phyloP scores from a whole-genome alignment of 2,888 invertebrate genomes.

The Notodonta dromedarius region DNA sequence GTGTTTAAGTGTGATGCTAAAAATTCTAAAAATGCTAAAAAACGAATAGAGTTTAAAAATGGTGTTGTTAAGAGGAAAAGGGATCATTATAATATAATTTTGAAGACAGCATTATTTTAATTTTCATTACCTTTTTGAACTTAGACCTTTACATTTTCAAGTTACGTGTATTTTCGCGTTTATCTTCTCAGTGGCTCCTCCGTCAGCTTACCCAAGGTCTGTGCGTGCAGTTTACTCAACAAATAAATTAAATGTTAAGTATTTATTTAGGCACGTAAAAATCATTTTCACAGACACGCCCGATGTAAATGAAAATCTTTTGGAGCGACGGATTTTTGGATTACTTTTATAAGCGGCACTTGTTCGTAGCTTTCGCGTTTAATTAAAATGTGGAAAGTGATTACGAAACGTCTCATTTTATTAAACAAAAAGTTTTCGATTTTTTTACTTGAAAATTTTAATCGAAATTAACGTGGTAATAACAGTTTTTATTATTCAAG shows the following conservation, averaged over 20 bases:
- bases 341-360: constrained; percentile 11
- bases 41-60: too few species aligned
- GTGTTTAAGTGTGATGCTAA: too few species aligned
- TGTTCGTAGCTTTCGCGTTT: not conserved
- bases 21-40: too few species aligned
- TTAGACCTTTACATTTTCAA: not conserved
- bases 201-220: constrained; percentile 16
- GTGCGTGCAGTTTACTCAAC: constrained; percentile 23
- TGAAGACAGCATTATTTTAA: too few species aligned
- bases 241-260: constrained; percentile 37
- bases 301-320: constrained; percentile 18
- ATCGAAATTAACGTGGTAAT: too few species aligned
- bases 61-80: too few species aligned
- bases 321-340: constrained; percentile 10
- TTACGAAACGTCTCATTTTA: not conserved
- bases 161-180: constrained; percentile 14
- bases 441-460: too few species aligned
- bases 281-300: constrained; percentile 20
- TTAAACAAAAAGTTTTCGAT: too few species aligned
- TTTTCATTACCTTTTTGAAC: too few species aligned
- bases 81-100: too few species aligned
- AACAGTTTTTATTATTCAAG: too few species aligned
- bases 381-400: not conserved
- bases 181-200: constrained; percentile 6
- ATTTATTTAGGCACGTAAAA: constrained; percentile 35